A percentile compares a stretch with the other conserved stretches of the same genome.
Conservation (phyloP, 2,888 invertebrate genomes). For the Spodoptera littoralis region DNA sequence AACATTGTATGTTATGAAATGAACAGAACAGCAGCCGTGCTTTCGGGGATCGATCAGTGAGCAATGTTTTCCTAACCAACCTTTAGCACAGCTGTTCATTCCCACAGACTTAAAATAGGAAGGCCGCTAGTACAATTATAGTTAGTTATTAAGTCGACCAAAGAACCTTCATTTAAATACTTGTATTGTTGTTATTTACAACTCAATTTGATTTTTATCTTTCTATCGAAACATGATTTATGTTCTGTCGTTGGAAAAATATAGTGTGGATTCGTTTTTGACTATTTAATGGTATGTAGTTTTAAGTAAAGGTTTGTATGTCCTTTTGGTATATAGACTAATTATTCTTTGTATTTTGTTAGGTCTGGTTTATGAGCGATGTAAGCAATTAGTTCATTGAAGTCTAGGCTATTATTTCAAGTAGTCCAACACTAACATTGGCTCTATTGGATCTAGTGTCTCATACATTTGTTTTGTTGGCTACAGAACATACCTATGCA, state of each 20-base stretch:
- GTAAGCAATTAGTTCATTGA: too few relatives aligned
- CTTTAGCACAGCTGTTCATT: slow-evolving; percentile 32
- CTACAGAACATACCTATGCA: too few relatives aligned
- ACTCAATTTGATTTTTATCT: not conserved
- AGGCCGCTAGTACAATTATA: slow-evolving; percentile 13
- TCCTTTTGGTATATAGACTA: too few relatives aligned
- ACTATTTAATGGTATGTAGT: slow-evolving; percentile 1
- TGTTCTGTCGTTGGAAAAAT: too few relatives aligned
- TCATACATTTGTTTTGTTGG: too few relatives aligned
- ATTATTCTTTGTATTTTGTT: too few relatives aligned
- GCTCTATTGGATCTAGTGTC: too few relatives aligned
- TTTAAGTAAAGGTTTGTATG: not conserved
- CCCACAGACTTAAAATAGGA: slow-evolving; percentile 23
- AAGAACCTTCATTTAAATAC: slow-evolving; percentile 8
- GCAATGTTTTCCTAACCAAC: slow-evolving; percentile 15
- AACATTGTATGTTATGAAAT: not conserved
- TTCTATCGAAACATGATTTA: not conserved
- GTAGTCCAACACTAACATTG: too few relatives aligned
- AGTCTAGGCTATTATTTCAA: too few relatives aligned
- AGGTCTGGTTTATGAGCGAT: too few relatives aligned
- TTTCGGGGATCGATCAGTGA: slow-evolving; percentile 7
- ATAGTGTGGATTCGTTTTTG: too few relatives aligned
- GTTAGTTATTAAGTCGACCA: not conserved
- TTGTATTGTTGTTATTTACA: not conserved
- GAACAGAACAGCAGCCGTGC: not conserved